These are phyloP conservation scores for human (Homo sapiens) DNA, from an alignment of 2,113 vertebrate genomes.

Conservation along the genomic window DNA sequence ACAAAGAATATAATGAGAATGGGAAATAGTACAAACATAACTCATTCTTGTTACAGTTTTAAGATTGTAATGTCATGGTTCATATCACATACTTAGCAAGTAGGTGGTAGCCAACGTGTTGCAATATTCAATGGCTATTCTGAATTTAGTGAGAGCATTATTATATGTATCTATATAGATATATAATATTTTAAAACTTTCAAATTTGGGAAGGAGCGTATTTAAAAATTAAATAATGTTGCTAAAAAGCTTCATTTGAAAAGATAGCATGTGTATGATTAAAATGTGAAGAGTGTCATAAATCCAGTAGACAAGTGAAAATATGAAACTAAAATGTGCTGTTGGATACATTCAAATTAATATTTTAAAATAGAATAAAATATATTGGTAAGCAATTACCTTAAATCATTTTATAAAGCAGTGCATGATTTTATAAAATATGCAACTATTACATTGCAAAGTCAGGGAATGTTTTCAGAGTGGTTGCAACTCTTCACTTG, in stretches of 20 bases:
- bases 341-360: slow-evolving; percentile 33
- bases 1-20: slow-evolving; percentile 92
- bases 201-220: slow-evolving; percentile 58
- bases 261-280: neutral
- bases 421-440: slow-evolving; percentile 55
- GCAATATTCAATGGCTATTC: slow-evolving; percentile 79
- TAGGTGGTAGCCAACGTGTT: slow-evolving; percentile 81
- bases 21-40: slow-evolving; percentile 91
- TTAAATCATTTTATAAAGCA: slow-evolving; percentile 50
- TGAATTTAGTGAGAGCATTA: slow-evolving; percentile 79
- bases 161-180: slow-evolving; percentile 70
- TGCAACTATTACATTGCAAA: neutral
- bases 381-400: slow-evolving; percentile 10
- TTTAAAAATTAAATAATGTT: slow-evolving; percentile 69
- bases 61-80: slow-evolving; percentile 91
- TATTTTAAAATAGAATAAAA: slow-evolving; percentile 60
- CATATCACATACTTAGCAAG: slow-evolving; percentile 87
- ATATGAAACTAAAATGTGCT: slow-evolving; percentile 36
- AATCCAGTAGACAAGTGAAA: slow-evolving; percentile 50
- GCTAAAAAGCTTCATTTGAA: slow-evolving; percentile 63
- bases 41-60: slow-evolving; percentile 90
- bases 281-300: slow-evolving; percentile 34
- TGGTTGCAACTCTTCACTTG: neutral
- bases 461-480: neutral
- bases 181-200: slow-evolving; percentile 66